A percentile compares a stretch with the other conserved stretches of the same genome.
Conservation (phyloP, 2,888 invertebrate species). For the Sisyra nigra region DNA sequence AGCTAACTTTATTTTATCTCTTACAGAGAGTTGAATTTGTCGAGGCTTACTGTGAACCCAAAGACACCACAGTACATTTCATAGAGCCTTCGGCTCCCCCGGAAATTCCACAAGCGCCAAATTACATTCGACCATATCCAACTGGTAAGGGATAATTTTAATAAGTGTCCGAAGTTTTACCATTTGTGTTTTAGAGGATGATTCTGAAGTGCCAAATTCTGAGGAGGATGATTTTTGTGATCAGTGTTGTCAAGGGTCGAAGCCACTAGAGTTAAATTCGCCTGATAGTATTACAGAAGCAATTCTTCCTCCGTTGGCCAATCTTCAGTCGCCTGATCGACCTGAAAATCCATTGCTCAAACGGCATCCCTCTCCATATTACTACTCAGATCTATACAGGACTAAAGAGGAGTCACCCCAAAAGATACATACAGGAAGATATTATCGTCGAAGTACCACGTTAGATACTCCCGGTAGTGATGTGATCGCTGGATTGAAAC, state of each 20-base stretch:
- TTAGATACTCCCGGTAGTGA: conserved; percentile 57
- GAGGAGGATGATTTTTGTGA: conserved; percentile 27
- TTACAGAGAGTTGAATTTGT: conserved; percentile 50
- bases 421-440: conserved; percentile 18
- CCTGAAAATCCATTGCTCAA: conserved; percentile 34
- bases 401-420: conserved; percentile 19
- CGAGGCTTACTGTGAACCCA: conserved; percentile 58
- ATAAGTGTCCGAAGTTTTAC: neutral
- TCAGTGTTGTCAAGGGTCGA: conserved; percentile 13
- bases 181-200: conserved; percentile 22
- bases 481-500: conserved; percentile 39
- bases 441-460: conserved; percentile 56
- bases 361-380: conserved; percentile 67
- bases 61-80: conserved; percentile 35
- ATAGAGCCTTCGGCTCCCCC: neutral
- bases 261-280: conserved; percentile 44
- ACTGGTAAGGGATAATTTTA: neutral
- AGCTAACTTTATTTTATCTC: conserved; percentile 6
- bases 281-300: conserved; percentile 49
- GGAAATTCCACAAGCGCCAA: neutral
- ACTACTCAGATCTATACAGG: conserved; percentile 63
- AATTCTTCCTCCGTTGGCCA: conserved; percentile 22
- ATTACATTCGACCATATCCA: conserved; percentile 6
- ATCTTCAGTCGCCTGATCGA: conserved; percentile 34
- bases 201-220: conserved; percentile 24